phyloP scores from a whole-genome alignment of 2,113 vertebrate genomes.

The Pachycephala philippinensis region DNA sequence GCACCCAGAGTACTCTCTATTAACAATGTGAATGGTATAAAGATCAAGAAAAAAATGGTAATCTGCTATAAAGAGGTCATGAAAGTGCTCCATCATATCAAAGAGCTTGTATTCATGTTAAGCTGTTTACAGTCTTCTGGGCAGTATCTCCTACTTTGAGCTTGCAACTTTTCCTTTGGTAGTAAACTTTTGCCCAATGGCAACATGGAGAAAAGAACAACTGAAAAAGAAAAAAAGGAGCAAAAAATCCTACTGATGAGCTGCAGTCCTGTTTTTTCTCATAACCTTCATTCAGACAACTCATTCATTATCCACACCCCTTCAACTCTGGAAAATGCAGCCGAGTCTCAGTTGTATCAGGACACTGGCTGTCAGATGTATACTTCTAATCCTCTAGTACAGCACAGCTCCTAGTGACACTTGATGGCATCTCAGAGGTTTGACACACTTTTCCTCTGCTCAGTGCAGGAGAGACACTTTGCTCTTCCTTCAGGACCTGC shows the following conservation, averaged over 20 bases:
- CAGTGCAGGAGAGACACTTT: not conserved
- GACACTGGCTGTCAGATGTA: not conserved
- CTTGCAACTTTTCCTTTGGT: not conserved
- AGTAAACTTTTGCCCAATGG: not conserved
- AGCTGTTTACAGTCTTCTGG: not conserved
- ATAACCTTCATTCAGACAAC: not conserved
- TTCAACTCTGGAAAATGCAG: not conserved
- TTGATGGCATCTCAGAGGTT: not conserved
- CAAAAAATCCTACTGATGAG: not conserved
- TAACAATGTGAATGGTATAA: not conserved
- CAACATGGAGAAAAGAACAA: not conserved
- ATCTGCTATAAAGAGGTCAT: not conserved
- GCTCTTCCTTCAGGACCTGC: not conserved
- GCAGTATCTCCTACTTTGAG: not conserved
- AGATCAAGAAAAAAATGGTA: not conserved
- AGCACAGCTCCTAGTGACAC: not conserved
- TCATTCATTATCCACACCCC: not conserved
- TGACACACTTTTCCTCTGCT: not conserved
- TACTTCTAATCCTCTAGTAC: not conserved
- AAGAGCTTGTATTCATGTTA: not conserved
- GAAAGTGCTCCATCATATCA: not conserved
- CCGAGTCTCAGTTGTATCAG: not conserved
- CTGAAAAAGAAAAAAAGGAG: not conserved
- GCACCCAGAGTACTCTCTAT: not conserved
- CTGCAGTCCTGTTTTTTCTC: not conserved